phyloP scores from a whole-genome alignment of 2,888 invertebrate genomes.

The Kryphioiulus occultus region DNA sequence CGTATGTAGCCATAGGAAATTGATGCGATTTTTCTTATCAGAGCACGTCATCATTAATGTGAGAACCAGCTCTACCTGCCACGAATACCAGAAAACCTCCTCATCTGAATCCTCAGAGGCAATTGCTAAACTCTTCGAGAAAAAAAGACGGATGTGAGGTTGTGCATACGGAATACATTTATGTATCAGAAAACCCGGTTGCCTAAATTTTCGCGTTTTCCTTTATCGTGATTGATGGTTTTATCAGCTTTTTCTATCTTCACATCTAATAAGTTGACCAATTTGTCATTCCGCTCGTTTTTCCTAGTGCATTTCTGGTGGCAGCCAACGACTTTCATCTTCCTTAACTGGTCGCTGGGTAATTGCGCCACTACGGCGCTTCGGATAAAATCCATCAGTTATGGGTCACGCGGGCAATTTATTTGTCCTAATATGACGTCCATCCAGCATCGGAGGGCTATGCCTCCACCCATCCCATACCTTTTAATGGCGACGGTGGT shows the following conservation, averaged over 20 bases:
- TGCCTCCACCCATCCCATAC: not conserved
- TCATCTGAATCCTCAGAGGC: not conserved
- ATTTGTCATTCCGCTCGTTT: slow-evolving; percentile 36
- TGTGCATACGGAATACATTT: slow-evolving; percentile 29
- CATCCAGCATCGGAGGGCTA: not conserved
- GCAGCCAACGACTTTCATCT: not conserved
- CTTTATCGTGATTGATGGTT: slow-evolving; percentile 40
- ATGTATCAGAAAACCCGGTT: not conserved
- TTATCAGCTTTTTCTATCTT: slow-evolving; percentile 39
- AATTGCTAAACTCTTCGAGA: too few relatives aligned
- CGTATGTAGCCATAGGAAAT: not conserved
- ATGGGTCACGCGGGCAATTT: slow-evolving; percentile 29
- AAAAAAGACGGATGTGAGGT: not conserved
- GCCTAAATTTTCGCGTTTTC: slow-evolving; percentile 36
- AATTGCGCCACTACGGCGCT: slow-evolving; percentile 21
- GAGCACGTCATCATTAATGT: not conserved
- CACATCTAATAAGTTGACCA: slow-evolving; percentile 32
- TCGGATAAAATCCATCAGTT: not conserved
- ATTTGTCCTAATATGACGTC: slow-evolving; percentile 11
- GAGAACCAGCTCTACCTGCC: not conserved
- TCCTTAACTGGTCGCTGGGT: slow-evolving; percentile 6
- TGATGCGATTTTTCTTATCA: not conserved
- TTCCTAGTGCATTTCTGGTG: not conserved
- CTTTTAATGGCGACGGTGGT: not conserved
- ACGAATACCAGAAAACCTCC: not conserved